Base-by-base conservation (phyloP, 1,140 invertebrate genomes). In the Ostrea edulis region DNA sequence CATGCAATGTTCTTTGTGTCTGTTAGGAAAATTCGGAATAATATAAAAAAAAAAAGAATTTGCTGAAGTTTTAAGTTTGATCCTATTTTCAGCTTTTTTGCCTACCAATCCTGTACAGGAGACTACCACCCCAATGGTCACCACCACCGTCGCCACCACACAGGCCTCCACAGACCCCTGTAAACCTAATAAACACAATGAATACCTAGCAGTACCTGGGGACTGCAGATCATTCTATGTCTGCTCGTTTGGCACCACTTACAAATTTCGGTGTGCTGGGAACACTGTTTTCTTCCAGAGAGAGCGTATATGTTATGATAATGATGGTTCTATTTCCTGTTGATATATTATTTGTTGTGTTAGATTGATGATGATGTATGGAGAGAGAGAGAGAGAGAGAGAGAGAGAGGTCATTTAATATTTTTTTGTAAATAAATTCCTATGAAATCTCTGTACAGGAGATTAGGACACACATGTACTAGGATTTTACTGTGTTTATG, bases 201-300 rank as follows among this genome's bases (percentile, higher is more conserved):
- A 87, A 25, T 87, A 77, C 29, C 87, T 87, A 22, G 25, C 89
- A 8, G 89, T 89, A 8, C 86, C 89, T 82, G 86, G 84, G 11
- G 89, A 89, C 52, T 89, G 89, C 58, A 25, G 87, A 17, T 87
- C 86, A n/a, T 87, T 89, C 53, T 89, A 85, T 83, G 89, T 89
- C n/a, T 89, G 89, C 84, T 89, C 89, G 0, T 89, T 89, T 71
- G 89, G 89, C 3, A 83, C 84, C 17, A 89, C 89, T 11, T 89
- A 89, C 54, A 89, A 87, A 86, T 89, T 89, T 53, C 71, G 55
- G 22, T 89, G 89, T 86, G 84, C 89, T 44, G 86, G 86, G 51
- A 68, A 77, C 25, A 82, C 84, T 5, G 89, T 89, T 25, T 89
- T 89, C 25, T 89, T 82, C 54, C 53, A 77, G 12, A 83, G 14